Base-by-base conservation (phyloP, 2,797 vertebrate genomes). In the Labroides dimidiatus region DNA sequence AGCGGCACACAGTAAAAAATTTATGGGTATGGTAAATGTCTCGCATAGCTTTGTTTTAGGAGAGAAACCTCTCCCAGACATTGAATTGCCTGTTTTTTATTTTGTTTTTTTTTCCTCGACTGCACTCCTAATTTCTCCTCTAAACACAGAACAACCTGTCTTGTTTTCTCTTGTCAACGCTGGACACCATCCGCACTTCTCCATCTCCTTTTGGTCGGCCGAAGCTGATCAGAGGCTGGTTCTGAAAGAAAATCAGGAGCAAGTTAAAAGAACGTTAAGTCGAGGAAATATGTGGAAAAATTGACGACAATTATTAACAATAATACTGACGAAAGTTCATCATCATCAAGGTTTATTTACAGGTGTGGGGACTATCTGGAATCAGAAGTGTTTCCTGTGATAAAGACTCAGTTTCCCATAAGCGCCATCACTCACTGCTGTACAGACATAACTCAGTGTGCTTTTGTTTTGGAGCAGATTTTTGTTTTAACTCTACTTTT, bases 171-270 rank as follows among this genome's bases (percentile, higher is more conserved):
- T 95, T 97, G 90, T 98, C 97, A 54, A 98, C 37, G 0, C 93
- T 96, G 3, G 95, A 96, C 74, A 96, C 91, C 20, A 93, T 53
- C 53, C 95, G 94, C 64, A 98, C 95, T 80, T 97, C 96, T 24
- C 96, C 96, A 16, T 98, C 97, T 62, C 96, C 96, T 80, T 96
- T 97, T 6, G 96, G 97, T 66, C 96, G 93, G 61, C 97, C 97
- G 4, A 92, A 98, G 47, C 84, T 84, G 55, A 94, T 73, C 15
- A 98, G 94, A 21, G 95, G 90, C 70, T 97, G 96, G 81, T 96
- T 98, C 97, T 98, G 91, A 54, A 65, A 57, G 21, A 6, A 19
- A 53, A 72, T 74, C 54, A 21, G 2, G 48, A 5, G 1, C 4
- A 1, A 1, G 41, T 20, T 21, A 52, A 13, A 55, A 8, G 1